Evolutionary conservation across 1,140 invertebrate species (phyloP), one percentile per base, ranked within the genome.

Genomic region (Pantala flavescens): DNA sequence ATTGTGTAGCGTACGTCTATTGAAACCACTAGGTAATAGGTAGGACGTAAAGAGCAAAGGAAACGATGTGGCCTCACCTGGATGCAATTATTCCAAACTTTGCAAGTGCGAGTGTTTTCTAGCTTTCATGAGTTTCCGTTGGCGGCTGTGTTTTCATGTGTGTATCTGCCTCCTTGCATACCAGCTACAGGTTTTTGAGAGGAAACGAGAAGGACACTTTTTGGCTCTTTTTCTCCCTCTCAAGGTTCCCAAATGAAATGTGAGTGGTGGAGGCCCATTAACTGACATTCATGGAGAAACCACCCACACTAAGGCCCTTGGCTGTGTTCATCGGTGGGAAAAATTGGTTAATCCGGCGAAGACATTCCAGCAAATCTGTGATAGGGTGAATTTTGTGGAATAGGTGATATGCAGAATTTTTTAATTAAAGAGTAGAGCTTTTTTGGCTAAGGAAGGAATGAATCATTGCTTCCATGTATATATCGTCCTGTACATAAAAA

Each of bases 391-490:
- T 63, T 63, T 63, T 19, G 49, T 19, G 49, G 49, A 63, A 63
- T 19, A 63, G 49, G n/a, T 63, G 49, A 19, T 63, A 19, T 63
- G 49, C n/a, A 63, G 49, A 63, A 63, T 63, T 63, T 63, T 63
- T 63, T 63, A 16, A 63, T 19, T 16, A 63, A 21, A 63, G 49
- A 63, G 49, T 19, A 63, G 49, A 63, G n/a, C 49, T 63, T 63
- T 63, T 63, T 63, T 63, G 49, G n/a, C n/a, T 63, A 16, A 63
- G n/a, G 49, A 63, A 63, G 49, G n/a, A 63, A 63, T 63, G n/a
- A 63, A 63, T 63, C 49, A 63, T 63, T 21, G 49, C 49, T 21
- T 63, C 49, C 49, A 21, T 63, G 49, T 63, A 63, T 19, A 63
- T 63, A 63, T 63, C 16, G 12, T 63, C 49, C n/a, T 63, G 49